Base-by-base conservation (phyloP, 2,113 vertebrate species). In the Crypturellus undulatus region DNA sequence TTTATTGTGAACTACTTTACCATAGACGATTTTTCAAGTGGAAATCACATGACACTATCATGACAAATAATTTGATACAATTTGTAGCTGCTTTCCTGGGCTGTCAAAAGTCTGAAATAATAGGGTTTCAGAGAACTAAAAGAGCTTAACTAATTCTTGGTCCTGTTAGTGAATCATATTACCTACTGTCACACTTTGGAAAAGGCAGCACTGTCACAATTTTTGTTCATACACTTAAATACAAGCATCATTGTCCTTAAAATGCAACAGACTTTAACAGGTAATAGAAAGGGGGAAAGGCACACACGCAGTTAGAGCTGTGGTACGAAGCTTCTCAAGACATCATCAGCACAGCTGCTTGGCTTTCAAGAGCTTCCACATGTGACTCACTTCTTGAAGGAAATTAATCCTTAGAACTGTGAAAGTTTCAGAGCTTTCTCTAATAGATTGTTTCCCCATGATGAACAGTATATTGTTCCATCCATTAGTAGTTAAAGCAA, bases 141-240 rank as follows among this genome's bases (percentile, higher is more conserved):
- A 1, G 10, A 75, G 58, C 80, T 16, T 51, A 26, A 20, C 22
- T 58, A 3, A 56, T 12, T 75, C 38, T 52, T 72, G 70, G 12
- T 4, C 24, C 13, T 10, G 20, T 25, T 5, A 38, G 45, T 20
- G 25, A 54, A 51, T 45, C 2, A 17, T 0, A 0, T 11, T 75
- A 38, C 18, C 49, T n/a, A 24, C 30, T 81, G 1, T 6, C 54
- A n/a, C 1, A 1, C 36, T 36, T 26, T 26, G 34, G 40, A 67
- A 72, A 88, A 67, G 19, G 43, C 38, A 64, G 9, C 0, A 0
- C 4, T 59, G 14, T 18, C 76, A 38, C 14, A 3, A 1, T 30
- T 69, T 52, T 52, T n/a, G 26, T 80, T 5, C 14, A 5, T 3
- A 16, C 36, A n/a, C 20, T 76, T 24, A 79, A 59, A 6, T 2